Percentiles rank a stretch among this genome's conserved stretches.
Conservation (phyloP, 2,888 invertebrate genomes). For the Bembecia ichneumoniformis region DNA sequence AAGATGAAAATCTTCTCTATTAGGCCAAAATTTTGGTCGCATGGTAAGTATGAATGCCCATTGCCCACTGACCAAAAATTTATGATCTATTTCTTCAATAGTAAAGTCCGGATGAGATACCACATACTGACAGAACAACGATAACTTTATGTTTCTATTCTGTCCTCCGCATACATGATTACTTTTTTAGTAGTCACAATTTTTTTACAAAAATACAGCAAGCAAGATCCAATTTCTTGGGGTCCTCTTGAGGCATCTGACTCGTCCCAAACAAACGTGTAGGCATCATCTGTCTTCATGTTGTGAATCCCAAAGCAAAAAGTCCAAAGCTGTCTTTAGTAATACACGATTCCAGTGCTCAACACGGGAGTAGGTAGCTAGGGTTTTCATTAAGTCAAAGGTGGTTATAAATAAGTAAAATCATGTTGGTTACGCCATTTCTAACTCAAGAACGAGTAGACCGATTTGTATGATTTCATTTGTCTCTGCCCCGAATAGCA, state of each 20-base stretch:
- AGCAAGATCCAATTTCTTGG: conserved; percentile 18
- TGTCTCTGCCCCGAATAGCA: too few species aligned
- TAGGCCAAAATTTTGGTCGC: neutral
- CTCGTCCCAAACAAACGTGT: conserved; percentile 20
- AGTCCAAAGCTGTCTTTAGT: conserved; percentile 21
- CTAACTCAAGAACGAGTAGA: too few species aligned
- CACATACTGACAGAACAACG: conserved; percentile 14
- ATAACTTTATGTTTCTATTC: conserved; percentile 16
- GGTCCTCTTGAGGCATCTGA: conserved; percentile 19
- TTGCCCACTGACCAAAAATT: neutral
- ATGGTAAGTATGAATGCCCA: neutral
- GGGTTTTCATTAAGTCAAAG: conserved; percentile 22
- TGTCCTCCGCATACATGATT: conserved; percentile 11
- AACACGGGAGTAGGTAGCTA: conserved; percentile 20
- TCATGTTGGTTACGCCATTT: too few species aligned
- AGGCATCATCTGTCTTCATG: conserved; percentile 11
- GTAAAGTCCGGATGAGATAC: conserved; percentile 11
- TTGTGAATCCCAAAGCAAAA: conserved; percentile 19
- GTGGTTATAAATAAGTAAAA: too few species aligned
- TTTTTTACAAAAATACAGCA: conserved; percentile 9
- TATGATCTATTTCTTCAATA: conserved; percentile 7
- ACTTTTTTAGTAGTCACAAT: conserved; percentile 9
- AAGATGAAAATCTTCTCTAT: too few species aligned
- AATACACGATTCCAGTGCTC: conserved; percentile 17
- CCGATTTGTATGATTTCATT: too few species aligned